Percentiles rank a stretch among this genome's conserved stretches.
Conservation (phyloP, 1,140 invertebrate genomes). For the Drosophila kurseongensis region DNA sequence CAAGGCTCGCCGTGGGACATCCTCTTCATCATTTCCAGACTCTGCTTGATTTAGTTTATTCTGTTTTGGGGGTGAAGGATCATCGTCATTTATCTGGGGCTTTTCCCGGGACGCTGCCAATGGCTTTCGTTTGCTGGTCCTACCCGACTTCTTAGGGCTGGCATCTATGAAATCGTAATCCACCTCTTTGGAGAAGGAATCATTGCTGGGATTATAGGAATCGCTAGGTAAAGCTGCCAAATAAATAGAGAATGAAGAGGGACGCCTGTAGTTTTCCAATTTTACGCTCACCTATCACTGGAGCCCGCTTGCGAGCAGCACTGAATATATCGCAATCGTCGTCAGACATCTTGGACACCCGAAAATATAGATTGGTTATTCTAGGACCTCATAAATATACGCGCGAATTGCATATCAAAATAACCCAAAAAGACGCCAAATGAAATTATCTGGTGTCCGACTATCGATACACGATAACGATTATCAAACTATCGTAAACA, state of each 20-base stretch:
- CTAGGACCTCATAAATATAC: not conserved
- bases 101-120: not conserved
- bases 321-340: conserved; percentile 67
- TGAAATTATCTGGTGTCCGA: conserved; percentile 2
- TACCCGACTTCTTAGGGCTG: conserved; percentile 26
- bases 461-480: conserved; percentile 8
- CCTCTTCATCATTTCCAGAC: not conserved
- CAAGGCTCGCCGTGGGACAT: not conserved
- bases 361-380: not conserved
- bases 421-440: conserved; percentile 16
- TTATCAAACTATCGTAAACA: not conserved
- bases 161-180: conserved; percentile 52
- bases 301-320: conserved; percentile 14
- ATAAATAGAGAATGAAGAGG: not conserved
- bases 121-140: conserved; percentile 12
- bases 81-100: not conserved
- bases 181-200: conserved; percentile 23
- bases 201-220: conserved; percentile 1
- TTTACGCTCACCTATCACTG: conserved; percentile 19
- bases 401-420: conserved; percentile 32
- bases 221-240: conserved; percentile 32
- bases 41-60: not conserved
- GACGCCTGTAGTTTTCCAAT: not conserved
- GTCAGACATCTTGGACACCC: conserved; percentile 46
- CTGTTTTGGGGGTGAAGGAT: conserved; percentile 2